phyloP scores from a whole-genome alignment of 2,113 vertebrate genomes.

The Tragulus kanchil region DNA sequence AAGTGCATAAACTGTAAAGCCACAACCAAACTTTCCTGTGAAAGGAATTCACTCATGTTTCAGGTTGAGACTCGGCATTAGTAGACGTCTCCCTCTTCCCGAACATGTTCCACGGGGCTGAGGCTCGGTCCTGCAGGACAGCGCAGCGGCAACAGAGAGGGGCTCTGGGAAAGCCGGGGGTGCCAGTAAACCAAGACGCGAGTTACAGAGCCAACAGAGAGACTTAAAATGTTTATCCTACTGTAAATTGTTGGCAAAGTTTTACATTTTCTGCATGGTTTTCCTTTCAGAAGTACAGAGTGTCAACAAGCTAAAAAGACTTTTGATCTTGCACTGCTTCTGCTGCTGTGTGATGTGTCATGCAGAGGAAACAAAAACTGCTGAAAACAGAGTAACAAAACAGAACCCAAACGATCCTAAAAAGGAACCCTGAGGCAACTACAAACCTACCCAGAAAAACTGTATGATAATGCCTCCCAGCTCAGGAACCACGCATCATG shows the following conservation, averaged over 20 bases:
- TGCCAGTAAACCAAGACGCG: background rate
- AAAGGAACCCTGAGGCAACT: background rate
- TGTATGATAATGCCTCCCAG: background rate
- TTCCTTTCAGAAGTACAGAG: conserved; percentile 40
- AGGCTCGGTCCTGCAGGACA: background rate
- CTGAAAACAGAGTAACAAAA: background rate
- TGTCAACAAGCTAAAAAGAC: background rate
- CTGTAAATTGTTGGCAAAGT: background rate
- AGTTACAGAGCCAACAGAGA: background rate
- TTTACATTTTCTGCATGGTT: background rate
- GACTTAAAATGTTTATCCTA: background rate
- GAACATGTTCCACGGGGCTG: background rate
- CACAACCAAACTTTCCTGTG: background rate
- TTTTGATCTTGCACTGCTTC: conserved; percentile 20
- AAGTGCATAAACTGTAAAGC: background rate
- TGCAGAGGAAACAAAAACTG: conserved; percentile 52
- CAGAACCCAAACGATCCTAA: background rate
- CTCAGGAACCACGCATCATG: background rate
- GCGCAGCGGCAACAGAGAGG: background rate
- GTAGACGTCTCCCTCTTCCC: background rate
- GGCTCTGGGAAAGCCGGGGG: background rate
- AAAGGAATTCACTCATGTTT: background rate
- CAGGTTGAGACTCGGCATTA: background rate
- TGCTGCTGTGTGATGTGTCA: background rate
- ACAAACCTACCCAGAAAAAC: background rate